Evolutionary conservation across 2,888 invertebrate species (phyloP).

Genomic region (Anagyrus pseudococci): DNA sequence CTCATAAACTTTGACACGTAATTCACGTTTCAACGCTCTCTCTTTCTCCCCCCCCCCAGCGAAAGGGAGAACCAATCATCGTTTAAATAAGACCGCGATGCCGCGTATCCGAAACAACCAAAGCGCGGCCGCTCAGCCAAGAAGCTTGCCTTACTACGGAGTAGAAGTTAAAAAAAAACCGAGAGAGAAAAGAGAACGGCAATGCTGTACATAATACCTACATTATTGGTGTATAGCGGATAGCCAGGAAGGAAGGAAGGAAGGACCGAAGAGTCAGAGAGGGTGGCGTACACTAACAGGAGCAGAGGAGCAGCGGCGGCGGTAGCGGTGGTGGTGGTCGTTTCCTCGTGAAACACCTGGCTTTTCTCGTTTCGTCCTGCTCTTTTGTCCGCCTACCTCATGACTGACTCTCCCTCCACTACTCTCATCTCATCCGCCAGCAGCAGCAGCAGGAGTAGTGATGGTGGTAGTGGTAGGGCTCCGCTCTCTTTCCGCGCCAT

Average conservation of each 20-base stretch:
- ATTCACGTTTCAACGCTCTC: conserved; percentile 12
- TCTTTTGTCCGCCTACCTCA: conserved; percentile 34
- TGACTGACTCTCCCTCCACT: conserved; percentile 10
- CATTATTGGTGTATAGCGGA: too few species aligned
- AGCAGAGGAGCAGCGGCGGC: too few species aligned
- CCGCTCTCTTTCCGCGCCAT: background rate
- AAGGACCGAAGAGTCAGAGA: conserved; percentile 13
- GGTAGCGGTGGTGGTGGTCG: conserved; percentile 22
- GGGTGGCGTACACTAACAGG: conserved; percentile 8
- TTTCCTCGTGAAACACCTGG: conserved; percentile 54
- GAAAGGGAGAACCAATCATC: too few species aligned
- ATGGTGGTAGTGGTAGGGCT: too few species aligned
- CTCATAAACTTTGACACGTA: conserved; percentile 22
- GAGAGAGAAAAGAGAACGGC: conserved; percentile 4
- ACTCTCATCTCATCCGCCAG: background rate
- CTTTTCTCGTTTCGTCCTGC: conserved; percentile 42
- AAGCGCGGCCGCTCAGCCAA: too few species aligned
- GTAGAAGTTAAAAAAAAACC: conserved; percentile 8
- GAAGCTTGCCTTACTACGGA: background rate
- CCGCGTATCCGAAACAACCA: too few species aligned
- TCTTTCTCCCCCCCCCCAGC: background rate
- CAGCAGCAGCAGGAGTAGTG: background rate
- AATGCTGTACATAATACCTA: too few species aligned
- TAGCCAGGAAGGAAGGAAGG: conserved; percentile 1
- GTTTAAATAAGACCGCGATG: too few species aligned